Percentiles rank a stretch among this genome's conserved stretches.
Evolutionary conservation across 2,888 invertebrate species (phyloP).

Genomic region (Rotaria sp.): DNA sequence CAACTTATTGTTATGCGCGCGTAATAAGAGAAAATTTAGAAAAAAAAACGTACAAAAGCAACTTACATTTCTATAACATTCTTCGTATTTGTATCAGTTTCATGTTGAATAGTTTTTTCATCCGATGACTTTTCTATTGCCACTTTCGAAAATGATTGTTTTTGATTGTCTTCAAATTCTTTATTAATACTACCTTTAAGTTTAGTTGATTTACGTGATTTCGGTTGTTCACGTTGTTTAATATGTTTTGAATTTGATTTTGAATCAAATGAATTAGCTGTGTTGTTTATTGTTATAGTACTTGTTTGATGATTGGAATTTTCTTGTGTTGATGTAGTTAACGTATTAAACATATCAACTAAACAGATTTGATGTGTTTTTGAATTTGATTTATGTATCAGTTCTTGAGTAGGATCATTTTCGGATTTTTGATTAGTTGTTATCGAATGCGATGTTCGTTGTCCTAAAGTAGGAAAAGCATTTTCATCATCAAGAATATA

Average conservation of each 20-base stretch:
- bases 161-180: conserved; percentile 54
- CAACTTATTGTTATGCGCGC: too few species aligned
- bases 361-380: background rate
- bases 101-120: background rate
- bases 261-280: conserved; percentile 27
- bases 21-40: conserved; percentile 52
- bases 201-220: conserved; percentile 56
- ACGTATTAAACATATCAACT: background rate
- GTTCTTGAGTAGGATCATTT: background rate
- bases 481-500: conserved; percentile 28
- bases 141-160: conserved; percentile 34
- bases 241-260: conserved; percentile 52
- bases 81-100: background rate
- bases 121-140: background rate
- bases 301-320: background rate
- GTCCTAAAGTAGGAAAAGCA: conserved; percentile 25
- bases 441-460: background rate
- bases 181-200: conserved; percentile 56
- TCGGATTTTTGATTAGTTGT: background rate
- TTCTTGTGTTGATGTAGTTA: background rate
- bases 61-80: background rate
- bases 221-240: conserved; percentile 57
- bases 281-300: background rate
- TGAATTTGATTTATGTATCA: background rate
- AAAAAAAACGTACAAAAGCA: background rate